Evolutionary conservation across 1,140 invertebrate species (phyloP).

Genomic region (Dendroctonus valens): DNA sequence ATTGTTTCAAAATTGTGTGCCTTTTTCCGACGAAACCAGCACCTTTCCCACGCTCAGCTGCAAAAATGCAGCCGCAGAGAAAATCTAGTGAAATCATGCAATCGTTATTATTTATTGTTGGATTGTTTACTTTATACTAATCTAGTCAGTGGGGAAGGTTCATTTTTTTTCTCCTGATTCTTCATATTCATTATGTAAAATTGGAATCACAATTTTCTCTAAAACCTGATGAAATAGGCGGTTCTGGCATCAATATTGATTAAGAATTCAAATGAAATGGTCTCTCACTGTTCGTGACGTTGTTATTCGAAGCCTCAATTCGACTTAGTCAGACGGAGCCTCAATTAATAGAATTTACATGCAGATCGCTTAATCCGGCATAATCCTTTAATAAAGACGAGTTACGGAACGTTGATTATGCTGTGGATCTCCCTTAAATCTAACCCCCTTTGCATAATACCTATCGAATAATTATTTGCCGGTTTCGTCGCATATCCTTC

Average conservation of each 20-base stretch:
- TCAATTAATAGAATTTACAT: constrained; percentile 32
- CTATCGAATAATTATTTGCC: no score
- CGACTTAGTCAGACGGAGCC: constrained; percentile 16
- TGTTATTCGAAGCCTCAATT: constrained; percentile 10
- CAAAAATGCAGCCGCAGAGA: constrained; percentile 1
- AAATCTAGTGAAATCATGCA: constrained; percentile 14
- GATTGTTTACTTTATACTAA: constrained; percentile 3
- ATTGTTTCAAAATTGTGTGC: constrained; percentile 16
- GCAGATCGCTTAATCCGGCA: constrained; percentile 26
- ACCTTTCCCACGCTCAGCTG: constrained; percentile 14
- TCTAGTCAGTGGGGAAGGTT: not conserved
- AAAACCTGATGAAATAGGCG: no score
- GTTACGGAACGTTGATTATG: constrained; percentile 19
- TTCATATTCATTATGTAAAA: no score
- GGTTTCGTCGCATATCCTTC: no score
- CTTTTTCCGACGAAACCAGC: constrained; percentile 5
- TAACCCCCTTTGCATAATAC: not conserved
- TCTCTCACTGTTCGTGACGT: constrained; percentile 9
- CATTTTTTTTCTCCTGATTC: no score
- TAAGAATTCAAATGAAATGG: not conserved
- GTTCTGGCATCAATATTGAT: no score
- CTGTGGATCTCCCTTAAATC: constrained; percentile 3
- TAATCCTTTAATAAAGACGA: constrained; percentile 32
- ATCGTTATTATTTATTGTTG: constrained; percentile 15
- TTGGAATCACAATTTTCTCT: no score